Evolutionary conservation across 2,888 invertebrate genomes (phyloP), one percentile per base, ranked within the genome.

Genomic region (Drosophila limbata): DNA sequence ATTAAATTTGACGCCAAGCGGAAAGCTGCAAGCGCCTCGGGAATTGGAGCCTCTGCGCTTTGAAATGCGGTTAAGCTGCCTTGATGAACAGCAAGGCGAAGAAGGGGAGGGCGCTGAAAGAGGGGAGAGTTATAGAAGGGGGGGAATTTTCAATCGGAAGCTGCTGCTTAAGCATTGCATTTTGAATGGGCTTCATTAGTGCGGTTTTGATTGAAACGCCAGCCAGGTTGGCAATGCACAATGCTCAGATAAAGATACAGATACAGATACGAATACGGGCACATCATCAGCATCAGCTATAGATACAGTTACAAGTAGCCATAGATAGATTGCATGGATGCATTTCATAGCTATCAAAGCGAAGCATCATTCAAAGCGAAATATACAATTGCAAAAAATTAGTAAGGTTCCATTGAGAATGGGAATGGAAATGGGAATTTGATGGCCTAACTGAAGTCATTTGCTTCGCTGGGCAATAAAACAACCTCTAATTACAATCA

Each of bases 161-260:
- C 76, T 77, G 74, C 59, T 78, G 79, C 76, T 79, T 79, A 75
- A 77, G 79, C 87, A 83, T 77, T 82, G 84, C 84, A 84, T 70
- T 84, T 74, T 84, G 80, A 84, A 84, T 84, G 84, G 84, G 85
- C 84, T 84, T 84, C 84, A 84, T 84, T 84, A 84, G 84, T 88
- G 88, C 73, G 84, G 84, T 85, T 78, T 84, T 82, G 73, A 84
- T 84, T 85, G 85, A 85, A 82, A 85, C 71, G 62, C 45, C 73
- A 74, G 62, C 45, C 73, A 74, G 45, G 48, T 61, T 57, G 61
- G 31, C 73, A 56, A 61, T 44, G 33, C 67, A 70, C 71, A 76
- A 50, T 60, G 63, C 75, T 69, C 60, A 74, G 70, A 57, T 40
- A 33, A 31, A 44, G 53, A 21, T 47, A 31, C 39, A 53, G 31